Evolutionary conservation across 2,888 invertebrate genomes (phyloP).

Genomic region (Ethmia dodecea): DNA sequence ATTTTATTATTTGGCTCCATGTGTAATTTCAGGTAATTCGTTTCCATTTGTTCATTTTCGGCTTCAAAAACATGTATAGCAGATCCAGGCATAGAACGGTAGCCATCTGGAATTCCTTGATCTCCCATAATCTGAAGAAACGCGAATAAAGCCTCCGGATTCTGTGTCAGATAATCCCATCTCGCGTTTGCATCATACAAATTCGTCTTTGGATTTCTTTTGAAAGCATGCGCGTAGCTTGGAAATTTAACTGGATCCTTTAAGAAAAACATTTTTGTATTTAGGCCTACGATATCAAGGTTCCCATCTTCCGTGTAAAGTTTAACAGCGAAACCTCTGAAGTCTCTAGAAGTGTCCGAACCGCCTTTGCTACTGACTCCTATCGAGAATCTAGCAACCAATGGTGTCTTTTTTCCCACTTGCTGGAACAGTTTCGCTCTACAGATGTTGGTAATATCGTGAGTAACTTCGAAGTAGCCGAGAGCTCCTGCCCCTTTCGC

Average conservation of each 20-base stretch:
- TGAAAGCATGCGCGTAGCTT: constrained; percentile 71
- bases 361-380: constrained; percentile 81
- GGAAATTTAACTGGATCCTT: constrained; percentile 73
- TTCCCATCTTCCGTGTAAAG: constrained; percentile 37
- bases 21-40: constrained; percentile 91
- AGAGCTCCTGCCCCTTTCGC: constrained; percentile 90
- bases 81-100: constrained; percentile 92
- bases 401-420: constrained; percentile 77
- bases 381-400: constrained; percentile 76
- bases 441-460: constrained; percentile 1
- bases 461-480: constrained; percentile 9
- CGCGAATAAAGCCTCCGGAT: constrained; percentile 83
- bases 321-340: constrained; percentile 60
- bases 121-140: constrained; percentile 88
- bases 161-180: constrained; percentile 71
- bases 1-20: constrained; percentile 92
- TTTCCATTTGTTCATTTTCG: constrained; percentile 82
- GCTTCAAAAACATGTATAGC: constrained; percentile 93
- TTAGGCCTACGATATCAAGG: constrained; percentile 49
- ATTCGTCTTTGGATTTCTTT: constrained; percentile 72
- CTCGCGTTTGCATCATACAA: constrained; percentile 30
- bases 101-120: constrained; percentile 92
- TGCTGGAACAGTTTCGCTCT: constrained; percentile 78
- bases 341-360: constrained; percentile 56
- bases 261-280: constrained; percentile 76